Evolutionary conservation across 2,888 invertebrate species (phyloP).

Genomic region (Volucella zonaria): DNA sequence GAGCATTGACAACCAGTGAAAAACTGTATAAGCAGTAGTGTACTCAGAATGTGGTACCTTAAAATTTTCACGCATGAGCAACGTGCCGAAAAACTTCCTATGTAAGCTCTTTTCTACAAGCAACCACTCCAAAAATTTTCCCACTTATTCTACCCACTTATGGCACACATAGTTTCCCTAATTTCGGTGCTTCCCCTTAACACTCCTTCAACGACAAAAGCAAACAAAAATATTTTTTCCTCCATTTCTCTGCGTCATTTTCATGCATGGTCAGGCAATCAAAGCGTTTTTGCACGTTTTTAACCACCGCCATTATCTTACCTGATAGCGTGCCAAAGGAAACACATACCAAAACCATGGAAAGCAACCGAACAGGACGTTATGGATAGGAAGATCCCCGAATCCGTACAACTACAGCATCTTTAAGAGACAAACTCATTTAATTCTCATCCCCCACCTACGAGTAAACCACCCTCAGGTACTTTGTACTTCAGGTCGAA

Average conservation of each 20-base stretch:
- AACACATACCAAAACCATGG: not conserved
- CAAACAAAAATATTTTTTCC: not conserved
- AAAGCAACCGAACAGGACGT: not conserved
- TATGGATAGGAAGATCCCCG: conserved; percentile 18
- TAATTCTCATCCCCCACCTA: not conserved
- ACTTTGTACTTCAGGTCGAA: conserved; percentile 4
- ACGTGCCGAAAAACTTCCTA: too few species aligned
- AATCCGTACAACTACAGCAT: not conserved
- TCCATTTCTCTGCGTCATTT: conserved; percentile 11
- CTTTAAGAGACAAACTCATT: not conserved
- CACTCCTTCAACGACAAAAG: not conserved
- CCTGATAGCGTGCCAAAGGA: conserved; percentile 4
- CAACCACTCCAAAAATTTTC: too few species aligned
- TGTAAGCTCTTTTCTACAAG: too few species aligned
- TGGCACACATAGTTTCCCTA: not conserved
- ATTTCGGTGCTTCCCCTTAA: not conserved
- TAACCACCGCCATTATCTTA: conserved; percentile 40
- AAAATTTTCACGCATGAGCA: too few species aligned
- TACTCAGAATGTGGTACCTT: too few species aligned
- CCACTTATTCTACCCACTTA: too few species aligned
- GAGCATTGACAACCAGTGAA: too few species aligned
- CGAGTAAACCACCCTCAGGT: not conserved
- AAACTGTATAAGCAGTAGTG: too few species aligned
- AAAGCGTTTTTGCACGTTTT: conserved; percentile 55
- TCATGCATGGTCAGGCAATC: conserved; percentile 49